phyloP scores from a whole-genome alignment of 2,113 vertebrate species.

The Antechinus flavipes region DNA sequence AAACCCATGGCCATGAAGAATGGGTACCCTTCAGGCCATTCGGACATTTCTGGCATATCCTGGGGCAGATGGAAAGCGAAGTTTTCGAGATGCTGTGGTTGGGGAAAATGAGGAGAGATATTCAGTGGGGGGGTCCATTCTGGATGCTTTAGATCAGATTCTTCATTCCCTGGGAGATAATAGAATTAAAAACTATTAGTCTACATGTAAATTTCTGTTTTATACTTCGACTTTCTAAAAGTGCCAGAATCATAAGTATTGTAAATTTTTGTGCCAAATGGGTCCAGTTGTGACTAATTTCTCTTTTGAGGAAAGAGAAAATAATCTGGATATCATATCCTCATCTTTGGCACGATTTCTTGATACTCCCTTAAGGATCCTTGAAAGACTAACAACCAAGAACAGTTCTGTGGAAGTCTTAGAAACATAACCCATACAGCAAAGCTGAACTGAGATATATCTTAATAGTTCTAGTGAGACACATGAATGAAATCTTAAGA shows the following conservation, averaged over 20 bases:
- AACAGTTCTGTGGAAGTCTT: neutral
- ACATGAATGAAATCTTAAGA: neutral
- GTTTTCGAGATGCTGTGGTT: slow-evolving; percentile 51
- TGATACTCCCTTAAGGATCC: neutral
- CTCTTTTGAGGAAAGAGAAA: neutral
- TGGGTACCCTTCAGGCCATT: slow-evolving; percentile 76
- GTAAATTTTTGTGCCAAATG: neutral
- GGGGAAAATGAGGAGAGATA: neutral
- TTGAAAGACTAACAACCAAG: neutral
- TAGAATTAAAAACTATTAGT: neutral
- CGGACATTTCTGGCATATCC: slow-evolving; percentile 67
- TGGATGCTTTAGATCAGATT: slow-evolving; percentile 50
- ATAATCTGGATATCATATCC: neutral
- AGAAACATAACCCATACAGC: neutral
- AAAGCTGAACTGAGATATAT: neutral
- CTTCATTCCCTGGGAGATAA: slow-evolving; percentile 67
- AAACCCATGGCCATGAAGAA: slow-evolving; percentile 79
- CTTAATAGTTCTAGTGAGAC: neutral
- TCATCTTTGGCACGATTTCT: neutral
- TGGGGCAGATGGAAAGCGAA: slow-evolving; percentile 63
- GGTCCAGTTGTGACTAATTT: neutral
- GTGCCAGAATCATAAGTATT: neutral
- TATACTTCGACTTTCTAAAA: neutral
- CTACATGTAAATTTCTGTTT: neutral
- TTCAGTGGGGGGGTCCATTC: slow-evolving; percentile 2